Evolutionary conservation across 1,140 invertebrate genomes (phyloP), one percentile per base, ranked within the genome.

Genomic region (Drosophila saltans): DNA sequence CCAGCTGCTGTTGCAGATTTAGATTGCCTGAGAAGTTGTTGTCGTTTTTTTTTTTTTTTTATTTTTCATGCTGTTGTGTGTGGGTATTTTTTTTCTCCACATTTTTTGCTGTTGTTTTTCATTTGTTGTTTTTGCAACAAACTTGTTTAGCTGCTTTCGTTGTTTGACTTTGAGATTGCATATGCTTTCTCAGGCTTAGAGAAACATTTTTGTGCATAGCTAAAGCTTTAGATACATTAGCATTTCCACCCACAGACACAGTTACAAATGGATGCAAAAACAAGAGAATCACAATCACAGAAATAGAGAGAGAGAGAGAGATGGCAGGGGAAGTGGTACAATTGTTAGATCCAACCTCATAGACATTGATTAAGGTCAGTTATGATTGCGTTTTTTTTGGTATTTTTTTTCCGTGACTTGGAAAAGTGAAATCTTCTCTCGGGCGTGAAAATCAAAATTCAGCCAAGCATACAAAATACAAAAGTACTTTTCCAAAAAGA

Each of bases 361-460:
- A 70, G 68, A 69, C 75, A 79, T 86, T 86, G 82, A 86, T 86
- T 86, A 86, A 86, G 82, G 82, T 86, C 82, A 86, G 82, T 86
- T 86, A 80, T 80, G 76, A 81, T 79, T 82, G 79, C 58, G 43
- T 75, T 65, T 74, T 40, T 60, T 60, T 21, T 39, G n/a, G 11
- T 52, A 3, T 21, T 24, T 24, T 36, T 41, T 60, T 41, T 65
- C 21, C 67, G 56, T 64, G 67, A 66, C 73, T 70, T 59, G 66
- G 56, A 80, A 86, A 86, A 86, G 82, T 86, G 82, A 86, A 86
- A 86, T 73, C 69, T 71, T 28, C 63, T 69, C 68, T 65, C 55
- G 67, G 73, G 74, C 77, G 73, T 69, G 41, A 52, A 56, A 69
- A 64, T 65, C 59, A 58, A 16, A 58, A 69, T 52, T 64, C 61